A percentile compares a stretch with the other conserved stretches of the same genome.
Conservation (phyloP, 2,797 vertebrate genomes). For the Scyliorhinus canicula region DNA sequence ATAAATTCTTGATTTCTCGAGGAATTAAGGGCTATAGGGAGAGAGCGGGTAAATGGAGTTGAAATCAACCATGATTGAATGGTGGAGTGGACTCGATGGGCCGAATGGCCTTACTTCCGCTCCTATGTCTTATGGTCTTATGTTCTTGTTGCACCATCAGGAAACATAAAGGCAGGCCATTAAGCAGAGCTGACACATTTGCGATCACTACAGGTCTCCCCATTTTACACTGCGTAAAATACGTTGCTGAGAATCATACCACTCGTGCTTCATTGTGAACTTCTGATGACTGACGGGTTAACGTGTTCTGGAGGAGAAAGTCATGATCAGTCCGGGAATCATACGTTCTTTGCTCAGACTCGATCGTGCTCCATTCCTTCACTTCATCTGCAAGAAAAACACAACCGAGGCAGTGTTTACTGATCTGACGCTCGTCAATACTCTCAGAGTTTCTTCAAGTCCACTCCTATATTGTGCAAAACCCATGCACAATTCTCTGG, state of each 20-base stretch:
- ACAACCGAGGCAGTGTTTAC: conserved; percentile 42
- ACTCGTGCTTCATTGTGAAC: conserved; percentile 66
- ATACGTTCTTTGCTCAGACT: conserved; percentile 74
- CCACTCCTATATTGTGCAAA: too few species aligned
- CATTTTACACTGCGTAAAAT: not conserved
- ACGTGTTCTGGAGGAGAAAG: conserved; percentile 73
- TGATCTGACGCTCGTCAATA: not conserved
- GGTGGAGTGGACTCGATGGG: too few species aligned
- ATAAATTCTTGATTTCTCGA: too few species aligned
- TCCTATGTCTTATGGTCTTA: too few species aligned
- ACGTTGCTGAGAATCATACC: conserved; percentile 54
- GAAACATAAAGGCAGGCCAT: not conserved
- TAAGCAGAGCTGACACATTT: not conserved
- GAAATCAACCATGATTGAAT: too few species aligned
- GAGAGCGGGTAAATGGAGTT: too few species aligned
- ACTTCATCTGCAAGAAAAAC: conserved; percentile 63
- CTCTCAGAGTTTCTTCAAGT: not conserved
- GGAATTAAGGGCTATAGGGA: too few species aligned
- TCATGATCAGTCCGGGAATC: conserved; percentile 73
- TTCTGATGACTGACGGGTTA: conserved; percentile 67
- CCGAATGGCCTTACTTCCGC: too few species aligned
- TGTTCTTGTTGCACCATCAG: not conserved
- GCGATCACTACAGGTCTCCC: too few species aligned
- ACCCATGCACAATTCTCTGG: not conserved
- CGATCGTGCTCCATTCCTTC: conserved; percentile 72